Evolutionary conservation across 53 echinoderm and acorn worm genomes (phyloP), one percentile per base, ranked within the genome.

Genomic region (Stichopus horrens): DNA sequence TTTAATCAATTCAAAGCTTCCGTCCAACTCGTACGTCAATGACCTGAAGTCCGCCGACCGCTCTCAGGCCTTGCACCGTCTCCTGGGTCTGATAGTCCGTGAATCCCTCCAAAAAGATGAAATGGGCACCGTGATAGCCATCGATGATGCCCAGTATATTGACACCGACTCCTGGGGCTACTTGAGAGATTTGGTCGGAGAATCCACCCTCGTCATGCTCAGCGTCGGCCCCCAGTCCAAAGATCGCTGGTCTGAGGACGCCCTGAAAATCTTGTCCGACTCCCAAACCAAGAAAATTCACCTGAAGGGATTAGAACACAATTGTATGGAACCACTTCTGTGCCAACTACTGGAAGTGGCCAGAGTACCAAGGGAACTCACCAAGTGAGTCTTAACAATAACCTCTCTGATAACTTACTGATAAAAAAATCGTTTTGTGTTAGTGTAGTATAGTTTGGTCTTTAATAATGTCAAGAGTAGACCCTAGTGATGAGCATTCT

Each of bases 121-220:
- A 63, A 67, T 77, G 5, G 95, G 91, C 74, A 95, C 95, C 53
- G 90, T 97, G 21, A 90, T 98, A 5, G 96, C 96, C 23, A 94
- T 99, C 53, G 99, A 99, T 68, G 99, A 99, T 73, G 99, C 99
- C n/a, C 95, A 99, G 52, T 94, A 94, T 90, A 92, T 99, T 20
- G 99, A 99, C 89, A 65, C 66, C 7, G 99, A 99, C 90, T 99
- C 99, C 16, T 99, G 99, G 99, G 86, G 89, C 0, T 93, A 93
- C 73, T 90, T 99, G 52, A 90, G 89, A 76, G 94, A 88, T 75
- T 89, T 96, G 20, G 93, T 90, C 52, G 87, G 92, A 14, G 87
- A 87, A 19, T 73, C 87, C 11, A 87, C 87, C 21, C 14, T 87
- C 73, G 74, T 87, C 18, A 75, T 75, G 8, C 74, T 87, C 87